phyloP scores from a whole-genome alignment of 2,888 invertebrate species.

The Unio delphinus region DNA sequence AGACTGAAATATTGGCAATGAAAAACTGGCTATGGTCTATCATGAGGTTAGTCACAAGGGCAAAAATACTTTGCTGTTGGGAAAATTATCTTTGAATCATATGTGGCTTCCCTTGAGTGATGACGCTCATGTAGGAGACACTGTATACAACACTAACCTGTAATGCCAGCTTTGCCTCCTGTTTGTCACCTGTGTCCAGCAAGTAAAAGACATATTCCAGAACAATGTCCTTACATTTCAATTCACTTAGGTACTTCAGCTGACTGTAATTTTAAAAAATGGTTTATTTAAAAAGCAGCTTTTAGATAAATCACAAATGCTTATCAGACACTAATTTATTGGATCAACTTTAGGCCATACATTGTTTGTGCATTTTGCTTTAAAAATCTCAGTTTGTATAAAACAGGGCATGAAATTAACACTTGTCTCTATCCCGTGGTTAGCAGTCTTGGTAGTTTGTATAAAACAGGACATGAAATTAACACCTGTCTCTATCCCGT shows the following conservation, averaged over 20 bases:
- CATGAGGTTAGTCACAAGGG: no score
- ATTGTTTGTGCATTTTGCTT: background rate
- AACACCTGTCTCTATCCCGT: no score
- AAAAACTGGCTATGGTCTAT: no score
- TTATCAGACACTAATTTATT: background rate
- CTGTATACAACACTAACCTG: slow-evolving; percentile 27
- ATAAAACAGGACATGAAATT: no score
- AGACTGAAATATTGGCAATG: no score
- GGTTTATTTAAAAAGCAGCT: background rate
- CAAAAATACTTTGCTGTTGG: no score
- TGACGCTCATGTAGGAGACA: background rate
- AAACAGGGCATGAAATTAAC: no score
- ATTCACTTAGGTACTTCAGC: slow-evolving; percentile 32
- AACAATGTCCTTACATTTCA: slow-evolving; percentile 42
- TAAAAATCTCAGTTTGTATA: no score
- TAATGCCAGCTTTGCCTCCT: slow-evolving; percentile 31
- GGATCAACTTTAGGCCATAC: slow-evolving; percentile 1
- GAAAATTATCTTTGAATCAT: background rate
- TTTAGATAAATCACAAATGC: background rate
- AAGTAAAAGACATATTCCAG: slow-evolving; percentile 50
- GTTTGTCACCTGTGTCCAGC: slow-evolving; percentile 27
- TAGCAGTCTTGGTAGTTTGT: no score
- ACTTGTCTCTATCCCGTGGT: no score
- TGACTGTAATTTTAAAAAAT: slow-evolving; percentile 30
- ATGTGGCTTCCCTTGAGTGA: background rate